Evolutionary conservation across 2,888 invertebrate species (phyloP).

Genomic region (Cactoblastis cactorum): DNA sequence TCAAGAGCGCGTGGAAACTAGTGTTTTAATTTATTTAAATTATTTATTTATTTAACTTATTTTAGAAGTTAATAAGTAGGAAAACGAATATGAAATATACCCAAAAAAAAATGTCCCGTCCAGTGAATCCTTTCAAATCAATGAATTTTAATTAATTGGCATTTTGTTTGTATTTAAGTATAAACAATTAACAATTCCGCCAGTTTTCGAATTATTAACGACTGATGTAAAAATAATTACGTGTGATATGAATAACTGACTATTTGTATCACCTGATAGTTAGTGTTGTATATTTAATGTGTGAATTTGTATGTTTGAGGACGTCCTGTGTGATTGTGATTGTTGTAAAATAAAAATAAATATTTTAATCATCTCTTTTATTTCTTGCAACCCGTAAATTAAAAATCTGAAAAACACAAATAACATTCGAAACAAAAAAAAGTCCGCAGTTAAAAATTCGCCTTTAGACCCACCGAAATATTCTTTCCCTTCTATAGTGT

Average conservation of each 20-base stretch:
- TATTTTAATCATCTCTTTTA: constrained; percentile 28
- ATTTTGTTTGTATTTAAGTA: constrained; percentile 37
- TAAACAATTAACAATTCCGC: constrained; percentile 51
- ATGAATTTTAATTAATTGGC: constrained; percentile 46
- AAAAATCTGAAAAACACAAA: too few species aligned
- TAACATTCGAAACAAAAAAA: too few species aligned
- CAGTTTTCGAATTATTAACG: constrained; percentile 64
- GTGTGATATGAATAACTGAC: constrained; percentile 65
- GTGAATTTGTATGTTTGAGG: constrained; percentile 68
- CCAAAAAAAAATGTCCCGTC: constrained; percentile 33
- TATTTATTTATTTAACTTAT: constrained; percentile 78
- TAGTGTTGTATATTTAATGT: constrained; percentile 67
- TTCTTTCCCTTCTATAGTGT: too few species aligned
- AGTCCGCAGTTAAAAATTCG: too few species aligned
- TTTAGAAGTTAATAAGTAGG: constrained; percentile 64
- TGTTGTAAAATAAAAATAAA: constrained; percentile 66
- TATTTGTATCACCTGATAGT: constrained; percentile 68
- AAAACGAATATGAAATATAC: constrained; percentile 33
- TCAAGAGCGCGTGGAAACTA: constrained; percentile 46
- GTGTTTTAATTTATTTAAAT: constrained; percentile 71
- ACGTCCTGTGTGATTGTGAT: constrained; percentile 77
- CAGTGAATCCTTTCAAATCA: constrained; percentile 31
- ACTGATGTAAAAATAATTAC: constrained; percentile 74
- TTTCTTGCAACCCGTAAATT: constrained; percentile 12
- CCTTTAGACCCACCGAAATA: too few species aligned